Conservation (phyloP, 2,797 vertebrate species). For the Halcyon leucocephala region DNA sequence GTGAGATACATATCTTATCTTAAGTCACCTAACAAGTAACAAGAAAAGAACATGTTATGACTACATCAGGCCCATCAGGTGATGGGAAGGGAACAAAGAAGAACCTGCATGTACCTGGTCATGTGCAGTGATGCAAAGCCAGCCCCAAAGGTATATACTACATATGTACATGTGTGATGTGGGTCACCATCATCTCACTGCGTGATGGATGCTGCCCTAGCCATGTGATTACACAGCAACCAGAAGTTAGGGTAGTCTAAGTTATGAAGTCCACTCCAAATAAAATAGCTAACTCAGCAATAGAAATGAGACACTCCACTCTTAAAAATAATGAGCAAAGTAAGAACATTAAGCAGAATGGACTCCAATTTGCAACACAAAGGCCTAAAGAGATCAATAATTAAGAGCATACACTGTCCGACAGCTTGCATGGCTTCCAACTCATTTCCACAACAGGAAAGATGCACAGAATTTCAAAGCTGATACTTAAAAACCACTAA, state of each 20-base stretch:
- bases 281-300: background rate
- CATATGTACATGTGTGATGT: accelerated
- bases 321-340: background rate
- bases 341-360: background rate
- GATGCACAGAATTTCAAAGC: background rate
- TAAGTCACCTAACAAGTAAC: background rate
- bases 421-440: background rate
- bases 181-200: background rate
- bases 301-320: background rate
- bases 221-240: background rate
- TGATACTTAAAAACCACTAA: background rate
- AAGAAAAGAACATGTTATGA: background rate
- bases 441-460: background rate
- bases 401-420: background rate
- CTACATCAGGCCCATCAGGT: background rate
- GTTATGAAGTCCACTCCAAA: background rate
- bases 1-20: background rate
- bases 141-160: background rate
- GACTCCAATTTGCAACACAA: background rate
- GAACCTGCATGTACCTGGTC: background rate
- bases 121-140: background rate
- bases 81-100: background rate
- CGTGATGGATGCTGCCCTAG: background rate
- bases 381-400: background rate
- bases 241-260: background rate